A percentile compares a stretch with the other conserved stretches of the same genome.
These are phyloP conservation scores for Anhinga rufa DNA, from an alignment of 2,113 vertebrate genomes.

Conservation along the genomic window DNA sequence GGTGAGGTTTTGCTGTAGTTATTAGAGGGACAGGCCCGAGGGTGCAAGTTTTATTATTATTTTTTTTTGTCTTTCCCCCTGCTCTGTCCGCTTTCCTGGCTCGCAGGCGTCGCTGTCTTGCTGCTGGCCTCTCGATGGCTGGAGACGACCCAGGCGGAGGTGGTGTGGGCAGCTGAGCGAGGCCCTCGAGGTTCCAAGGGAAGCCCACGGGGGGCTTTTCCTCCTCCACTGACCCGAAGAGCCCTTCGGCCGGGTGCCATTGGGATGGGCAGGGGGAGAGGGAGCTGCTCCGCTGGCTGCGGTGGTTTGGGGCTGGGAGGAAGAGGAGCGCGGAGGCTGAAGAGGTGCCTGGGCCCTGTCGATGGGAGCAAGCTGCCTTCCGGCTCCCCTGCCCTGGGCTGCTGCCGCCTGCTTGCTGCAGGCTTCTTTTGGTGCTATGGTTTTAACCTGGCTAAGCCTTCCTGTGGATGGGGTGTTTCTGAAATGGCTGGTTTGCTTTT, in stretches of 20 bases:
- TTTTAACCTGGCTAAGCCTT: not conserved
- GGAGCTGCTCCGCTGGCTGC: not conserved
- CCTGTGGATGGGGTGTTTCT: not conserved
- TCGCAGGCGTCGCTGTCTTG: not conserved
- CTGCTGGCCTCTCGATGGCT: not conserved
- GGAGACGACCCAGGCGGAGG: not conserved
- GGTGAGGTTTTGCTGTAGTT: constrained; percentile 48
- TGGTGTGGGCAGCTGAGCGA: not conserved
- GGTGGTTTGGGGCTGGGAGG: not conserved
- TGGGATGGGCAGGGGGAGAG: not conserved
- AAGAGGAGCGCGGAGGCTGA: not conserved
- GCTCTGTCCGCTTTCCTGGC: not conserved
- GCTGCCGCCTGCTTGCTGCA: not conserved
- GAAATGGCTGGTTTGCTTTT: not conserved
- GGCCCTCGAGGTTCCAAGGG: not conserved
- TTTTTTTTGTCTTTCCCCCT: not conserved
- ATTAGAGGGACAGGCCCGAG: constrained; percentile 52
- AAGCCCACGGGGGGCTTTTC: not conserved
- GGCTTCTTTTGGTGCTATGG: not conserved
- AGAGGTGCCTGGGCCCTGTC: not conserved
- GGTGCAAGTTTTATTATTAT: not conserved
- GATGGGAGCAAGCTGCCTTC: not conserved
- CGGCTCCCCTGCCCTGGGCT: not conserved
- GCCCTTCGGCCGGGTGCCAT: not conserved
- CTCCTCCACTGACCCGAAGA: not conserved